Conservation (phyloP, 2,888 invertebrate genomes). For the Ecliptopera silaceata region DNA sequence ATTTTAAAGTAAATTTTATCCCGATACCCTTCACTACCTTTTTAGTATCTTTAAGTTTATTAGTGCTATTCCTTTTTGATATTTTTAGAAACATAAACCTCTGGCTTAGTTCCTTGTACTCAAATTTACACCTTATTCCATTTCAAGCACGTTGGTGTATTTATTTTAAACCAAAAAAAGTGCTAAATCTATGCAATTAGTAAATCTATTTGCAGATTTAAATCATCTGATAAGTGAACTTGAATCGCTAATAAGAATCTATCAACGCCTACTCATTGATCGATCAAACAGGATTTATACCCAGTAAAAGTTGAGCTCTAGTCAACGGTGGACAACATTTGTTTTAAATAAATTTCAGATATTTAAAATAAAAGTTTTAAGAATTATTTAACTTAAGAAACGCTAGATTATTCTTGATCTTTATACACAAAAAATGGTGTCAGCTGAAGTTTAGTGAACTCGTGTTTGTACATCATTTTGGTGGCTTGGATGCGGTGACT, state of each 20-base stretch:
- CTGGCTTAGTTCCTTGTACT: too few relatives aligned
- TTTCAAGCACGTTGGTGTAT: neutral
- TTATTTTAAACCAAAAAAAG: too few relatives aligned
- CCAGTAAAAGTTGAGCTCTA: conserved; percentile 1
- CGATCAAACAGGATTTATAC: conserved; percentile 4
- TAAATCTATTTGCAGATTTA: neutral
- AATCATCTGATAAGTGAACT: neutral
- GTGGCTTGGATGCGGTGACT: conserved; percentile 14
- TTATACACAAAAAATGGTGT: neutral
- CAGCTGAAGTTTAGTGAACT: neutral
- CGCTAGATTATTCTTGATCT: neutral
- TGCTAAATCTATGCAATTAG: neutral
- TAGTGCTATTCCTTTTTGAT: too few relatives aligned
- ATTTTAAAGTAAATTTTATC: too few relatives aligned
- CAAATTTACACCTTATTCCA: too few relatives aligned
- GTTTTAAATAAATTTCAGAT: neutral
- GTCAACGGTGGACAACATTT: neutral
- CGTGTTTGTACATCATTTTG: neutral
- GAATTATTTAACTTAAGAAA: neutral
- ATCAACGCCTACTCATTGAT: neutral
- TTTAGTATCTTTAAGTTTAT: too few relatives aligned
- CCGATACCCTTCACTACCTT: too few relatives aligned
- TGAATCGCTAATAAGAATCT: neutral
- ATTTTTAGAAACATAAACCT: too few relatives aligned
- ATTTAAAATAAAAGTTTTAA: neutral